Percentiles rank a stretch among this genome's conserved stretches.
Evolutionary conservation across 2,888 invertebrate species (phyloP).

Genomic region (Oligia strigilis): DNA sequence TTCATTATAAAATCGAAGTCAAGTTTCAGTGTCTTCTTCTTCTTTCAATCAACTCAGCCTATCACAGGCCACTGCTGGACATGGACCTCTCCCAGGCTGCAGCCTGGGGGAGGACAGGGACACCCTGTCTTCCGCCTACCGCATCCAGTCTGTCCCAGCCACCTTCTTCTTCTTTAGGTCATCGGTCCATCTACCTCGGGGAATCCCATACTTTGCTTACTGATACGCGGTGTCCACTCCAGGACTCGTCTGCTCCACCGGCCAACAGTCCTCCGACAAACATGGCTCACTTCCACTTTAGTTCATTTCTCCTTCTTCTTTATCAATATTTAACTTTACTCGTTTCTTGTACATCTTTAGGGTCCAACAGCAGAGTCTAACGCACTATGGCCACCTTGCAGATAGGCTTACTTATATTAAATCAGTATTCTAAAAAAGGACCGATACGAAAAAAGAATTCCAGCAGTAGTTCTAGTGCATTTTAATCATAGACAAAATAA

Average conservation of each 20-base stretch:
- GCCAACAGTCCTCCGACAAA: too few relatives aligned
- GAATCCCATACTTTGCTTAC: too few relatives aligned
- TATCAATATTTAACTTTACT: neutral
- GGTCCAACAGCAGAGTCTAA: neutral
- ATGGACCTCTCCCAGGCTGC: too few relatives aligned
- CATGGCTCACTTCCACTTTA: too few relatives aligned
- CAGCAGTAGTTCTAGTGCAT: neutral
- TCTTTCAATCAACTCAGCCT: neutral
- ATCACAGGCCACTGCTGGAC: too few relatives aligned
- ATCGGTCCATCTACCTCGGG: too few relatives aligned
- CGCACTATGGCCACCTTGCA: neutral
- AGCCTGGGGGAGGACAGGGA: too few relatives aligned
- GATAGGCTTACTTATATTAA: neutral
- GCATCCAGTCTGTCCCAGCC: too few relatives aligned
- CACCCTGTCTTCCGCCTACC: too few relatives aligned
- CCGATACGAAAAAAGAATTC: neutral
- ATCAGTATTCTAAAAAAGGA: neutral
- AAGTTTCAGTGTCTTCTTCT: neutral
- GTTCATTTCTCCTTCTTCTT: neutral
- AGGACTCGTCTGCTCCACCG: too few relatives aligned
- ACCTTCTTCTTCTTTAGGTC: too few relatives aligned
- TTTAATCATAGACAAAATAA: conserved; percentile 15
- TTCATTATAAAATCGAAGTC: neutral
- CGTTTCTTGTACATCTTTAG: neutral
- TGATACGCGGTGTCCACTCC: too few relatives aligned